phyloP scores from a whole-genome alignment of 1,140 invertebrate species.

The Polypedilum pembai region DNA sequence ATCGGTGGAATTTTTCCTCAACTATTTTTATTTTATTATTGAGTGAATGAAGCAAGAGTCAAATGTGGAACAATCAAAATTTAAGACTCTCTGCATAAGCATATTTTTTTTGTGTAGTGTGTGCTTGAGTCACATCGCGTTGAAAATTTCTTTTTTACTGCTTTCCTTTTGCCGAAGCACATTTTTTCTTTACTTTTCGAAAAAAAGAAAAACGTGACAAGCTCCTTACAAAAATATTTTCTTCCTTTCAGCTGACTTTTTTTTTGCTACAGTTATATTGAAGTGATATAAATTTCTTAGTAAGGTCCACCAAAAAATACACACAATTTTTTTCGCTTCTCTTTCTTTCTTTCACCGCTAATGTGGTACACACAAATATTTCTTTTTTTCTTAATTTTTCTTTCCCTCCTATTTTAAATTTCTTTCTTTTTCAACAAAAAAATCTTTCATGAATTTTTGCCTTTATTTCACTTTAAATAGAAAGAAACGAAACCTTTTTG shows the following conservation, averaged over 20 bases:
- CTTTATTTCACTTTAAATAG: no score
- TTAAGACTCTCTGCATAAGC: background rate
- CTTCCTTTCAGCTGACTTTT: background rate
- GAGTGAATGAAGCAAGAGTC: background rate
- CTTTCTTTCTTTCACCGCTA: no score
- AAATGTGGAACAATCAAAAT: slow-evolving; percentile 7
- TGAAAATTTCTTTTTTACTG: background rate
- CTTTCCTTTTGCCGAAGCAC: background rate
- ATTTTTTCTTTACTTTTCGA: background rate
- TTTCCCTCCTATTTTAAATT: no score
- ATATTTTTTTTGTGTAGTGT: background rate
- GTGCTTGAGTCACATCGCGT: no score
- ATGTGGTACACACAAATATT: no score
- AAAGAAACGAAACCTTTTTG: no score
- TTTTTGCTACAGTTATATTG: background rate
- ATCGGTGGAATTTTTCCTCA: background rate
- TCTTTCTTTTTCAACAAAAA: no score
- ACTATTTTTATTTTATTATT: background rate
- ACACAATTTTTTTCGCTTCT: no score
- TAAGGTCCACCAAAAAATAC: no score
- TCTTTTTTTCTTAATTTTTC: no score
- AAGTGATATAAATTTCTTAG: no score
- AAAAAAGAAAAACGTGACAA: background rate
- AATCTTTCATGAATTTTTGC: no score
- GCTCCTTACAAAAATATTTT: background rate